These are phyloP conservation scores for Drosophila antonietae DNA, from an alignment of 2,888 invertebrate genomes.

Conservation along the genomic window DNA sequence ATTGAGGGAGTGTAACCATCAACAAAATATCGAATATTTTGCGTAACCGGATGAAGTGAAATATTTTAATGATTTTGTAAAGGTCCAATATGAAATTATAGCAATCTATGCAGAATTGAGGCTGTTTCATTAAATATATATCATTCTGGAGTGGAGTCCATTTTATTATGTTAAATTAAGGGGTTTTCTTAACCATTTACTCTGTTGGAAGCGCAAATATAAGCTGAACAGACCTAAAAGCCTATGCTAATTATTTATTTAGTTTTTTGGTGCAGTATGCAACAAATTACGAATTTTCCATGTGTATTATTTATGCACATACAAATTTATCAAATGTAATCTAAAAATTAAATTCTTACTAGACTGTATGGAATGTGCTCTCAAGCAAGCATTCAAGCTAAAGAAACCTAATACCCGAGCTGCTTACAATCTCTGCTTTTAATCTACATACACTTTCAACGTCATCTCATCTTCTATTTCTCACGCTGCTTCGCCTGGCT, in stretches of 20 bases:
- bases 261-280: too few relatives aligned
- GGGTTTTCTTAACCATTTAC: neutral
- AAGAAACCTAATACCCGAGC: neutral
- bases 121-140: neutral
- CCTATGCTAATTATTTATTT: neutral
- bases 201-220: too few relatives aligned
- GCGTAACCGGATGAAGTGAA: neutral
- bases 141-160: neutral
- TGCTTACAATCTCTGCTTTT: neutral
- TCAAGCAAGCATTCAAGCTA: neutral
- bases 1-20: neutral
- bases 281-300: too few relatives aligned
- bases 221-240: neutral
- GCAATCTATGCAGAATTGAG: neutral
- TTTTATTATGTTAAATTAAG: too few relatives aligned
- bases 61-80: constrained; percentile 3
- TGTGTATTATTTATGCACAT: neutral
- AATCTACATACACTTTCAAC: neutral
- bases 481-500: constrained; percentile 20
- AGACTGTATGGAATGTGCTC: too few relatives aligned
- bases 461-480: constrained; percentile 1
- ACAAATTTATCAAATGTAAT: too few relatives aligned
- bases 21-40: constrained; percentile 25
- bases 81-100: neutral
- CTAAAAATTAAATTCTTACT: too few relatives aligned